A percentile compares a stretch with the other conserved stretches of the same genome.
phyloP scores from a whole-genome alignment of 2,113 vertebrate genomes.

The Paraplagusia blochii region DNA sequence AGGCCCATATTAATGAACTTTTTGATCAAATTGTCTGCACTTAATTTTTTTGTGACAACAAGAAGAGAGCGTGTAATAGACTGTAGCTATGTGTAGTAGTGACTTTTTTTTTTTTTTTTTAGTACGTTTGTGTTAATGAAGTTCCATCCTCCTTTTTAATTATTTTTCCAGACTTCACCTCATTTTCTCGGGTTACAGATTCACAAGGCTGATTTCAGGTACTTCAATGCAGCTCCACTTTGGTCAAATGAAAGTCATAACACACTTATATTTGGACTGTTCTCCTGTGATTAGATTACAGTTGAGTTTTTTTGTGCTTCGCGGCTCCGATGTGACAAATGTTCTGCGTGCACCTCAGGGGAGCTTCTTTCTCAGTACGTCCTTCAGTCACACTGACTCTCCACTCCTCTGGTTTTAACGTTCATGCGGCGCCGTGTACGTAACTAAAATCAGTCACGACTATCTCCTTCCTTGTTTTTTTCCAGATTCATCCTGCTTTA shows the following conservation, averaged over 20 bases:
- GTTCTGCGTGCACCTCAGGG: conserved; percentile 47
- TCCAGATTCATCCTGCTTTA: conserved; percentile 21
- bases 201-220: conserved; percentile 36
- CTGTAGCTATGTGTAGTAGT: conserved; percentile 20
- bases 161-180: conserved; percentile 10
- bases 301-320: conserved; percentile 34
- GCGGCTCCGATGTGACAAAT: conserved; percentile 53
- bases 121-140: not conserved
- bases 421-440: conserved; percentile 14
- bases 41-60: conserved; percentile 30
- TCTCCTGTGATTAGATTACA: conserved; percentile 48
- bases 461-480: too few species aligned
- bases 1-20: conserved; percentile 6
- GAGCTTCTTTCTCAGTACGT: conserved; percentile 33
- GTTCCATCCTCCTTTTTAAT: not conserved
- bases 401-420: conserved; percentile 11
- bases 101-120: conserved; percentile 8
- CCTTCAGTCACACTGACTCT: conserved; percentile 41
- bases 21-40: conserved; percentile 30
- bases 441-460: conserved; percentile 7
- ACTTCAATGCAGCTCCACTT: conserved; percentile 22
- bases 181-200: conserved; percentile 7
- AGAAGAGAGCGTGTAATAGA: conserved; percentile 21
- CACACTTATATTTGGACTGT: conserved; percentile 20
- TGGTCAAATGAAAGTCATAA: conserved; percentile 42